A percentile compares a stretch with the other conserved stretches of the same genome.
Conservation (phyloP, 2,113 vertebrate species). For the Dasyurus viverrinus region DNA sequence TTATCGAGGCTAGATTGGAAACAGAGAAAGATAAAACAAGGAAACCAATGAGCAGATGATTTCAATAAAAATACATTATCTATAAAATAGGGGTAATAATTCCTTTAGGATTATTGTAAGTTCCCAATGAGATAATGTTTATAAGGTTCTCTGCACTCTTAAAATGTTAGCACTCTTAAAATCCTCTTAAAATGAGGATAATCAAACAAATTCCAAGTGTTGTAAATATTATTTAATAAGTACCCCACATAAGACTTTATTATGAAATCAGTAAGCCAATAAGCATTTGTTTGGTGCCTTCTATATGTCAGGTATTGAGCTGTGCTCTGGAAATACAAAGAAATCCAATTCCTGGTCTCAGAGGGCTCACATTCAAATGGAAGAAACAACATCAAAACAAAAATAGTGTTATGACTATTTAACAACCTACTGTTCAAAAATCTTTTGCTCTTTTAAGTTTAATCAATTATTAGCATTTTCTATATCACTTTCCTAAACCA, state of each 20-base stretch:
- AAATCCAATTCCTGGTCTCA: not conserved
- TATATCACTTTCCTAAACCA: not conserved
- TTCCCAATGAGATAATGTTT: not conserved
- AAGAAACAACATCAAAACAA: not conserved
- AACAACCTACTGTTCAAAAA: not conserved
- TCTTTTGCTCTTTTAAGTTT: not conserved
- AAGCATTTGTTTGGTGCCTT: not conserved
- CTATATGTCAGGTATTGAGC: not conserved
- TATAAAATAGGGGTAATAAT: not conserved
- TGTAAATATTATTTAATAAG: not conserved
- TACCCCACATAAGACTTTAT: not conserved
- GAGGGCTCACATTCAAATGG: not conserved
- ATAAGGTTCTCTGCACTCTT: not conserved
- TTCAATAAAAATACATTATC: not conserved
- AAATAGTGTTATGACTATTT: not conserved
- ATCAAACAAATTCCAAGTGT: not conserved
- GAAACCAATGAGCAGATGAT: not conserved
- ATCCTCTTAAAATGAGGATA: too few relatives aligned
- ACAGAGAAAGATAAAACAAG: not conserved
- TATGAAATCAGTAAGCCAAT: not conserved
- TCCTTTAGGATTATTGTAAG: not conserved
- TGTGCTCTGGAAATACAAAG: not conserved
- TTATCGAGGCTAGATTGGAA: not conserved
- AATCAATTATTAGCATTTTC: not conserved
- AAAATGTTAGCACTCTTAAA: too few relatives aligned